These are phyloP conservation scores for Macrosiphum euphorbiae DNA, from an alignment of 2,888 invertebrate genomes.

Conservation along the genomic window DNA sequence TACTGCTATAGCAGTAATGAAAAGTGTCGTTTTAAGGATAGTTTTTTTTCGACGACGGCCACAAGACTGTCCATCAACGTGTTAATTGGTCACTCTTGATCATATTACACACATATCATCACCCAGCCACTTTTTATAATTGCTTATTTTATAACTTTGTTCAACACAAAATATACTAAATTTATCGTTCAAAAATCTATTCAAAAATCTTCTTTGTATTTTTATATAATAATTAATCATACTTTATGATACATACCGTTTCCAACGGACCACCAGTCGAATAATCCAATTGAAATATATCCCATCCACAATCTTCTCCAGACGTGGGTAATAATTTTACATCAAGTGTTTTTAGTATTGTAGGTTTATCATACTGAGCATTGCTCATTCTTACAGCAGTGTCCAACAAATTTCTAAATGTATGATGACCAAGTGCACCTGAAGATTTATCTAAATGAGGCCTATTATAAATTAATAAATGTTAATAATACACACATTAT, in stretches of 20 bases:
- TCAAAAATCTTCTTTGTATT: not conserved
- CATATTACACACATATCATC: too few relatives aligned
- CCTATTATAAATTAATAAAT: constrained; percentile 72
- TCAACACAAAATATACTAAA: too few relatives aligned
- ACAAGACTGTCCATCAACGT: too few relatives aligned
- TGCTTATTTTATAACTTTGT: too few relatives aligned
- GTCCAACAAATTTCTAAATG: constrained; percentile 86
- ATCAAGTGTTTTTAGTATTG: constrained; percentile 89
- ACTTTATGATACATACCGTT: constrained; percentile 74
- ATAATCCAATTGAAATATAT: constrained; percentile 89
- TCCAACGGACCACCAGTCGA: constrained; percentile 90
- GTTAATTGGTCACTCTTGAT: too few relatives aligned
- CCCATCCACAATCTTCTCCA: constrained; percentile 88
- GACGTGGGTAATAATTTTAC: constrained; percentile 79
- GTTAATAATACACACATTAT: not conserved
- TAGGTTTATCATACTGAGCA: constrained; percentile 92
- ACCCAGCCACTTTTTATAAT: too few relatives aligned
- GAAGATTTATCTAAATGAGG: constrained; percentile 91
- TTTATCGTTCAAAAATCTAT: not conserved
- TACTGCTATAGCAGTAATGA: too few relatives aligned
- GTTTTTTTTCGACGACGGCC: too few relatives aligned
- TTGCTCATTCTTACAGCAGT: constrained; percentile 91
- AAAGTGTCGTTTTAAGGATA: too few relatives aligned
- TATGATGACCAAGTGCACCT: constrained; percentile 87
- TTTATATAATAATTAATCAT: not conserved